Evolutionary conservation across 2,797 vertebrate species (phyloP).

Genomic region (Galago senegalensis): DNA sequence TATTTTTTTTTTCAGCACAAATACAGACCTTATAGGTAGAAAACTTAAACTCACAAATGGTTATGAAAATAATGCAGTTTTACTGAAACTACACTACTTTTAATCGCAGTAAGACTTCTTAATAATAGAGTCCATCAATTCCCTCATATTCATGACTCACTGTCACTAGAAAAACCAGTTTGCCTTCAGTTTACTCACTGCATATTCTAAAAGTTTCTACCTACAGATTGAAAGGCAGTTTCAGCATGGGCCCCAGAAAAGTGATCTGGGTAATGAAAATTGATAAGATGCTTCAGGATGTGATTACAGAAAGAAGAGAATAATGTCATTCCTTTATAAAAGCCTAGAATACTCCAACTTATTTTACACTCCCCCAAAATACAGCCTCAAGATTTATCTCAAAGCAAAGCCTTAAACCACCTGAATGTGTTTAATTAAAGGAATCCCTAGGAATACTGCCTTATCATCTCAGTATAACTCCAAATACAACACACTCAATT

Average conservation of each 20-base stretch:
- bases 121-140: conserved; percentile 66
- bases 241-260: conserved; percentile 51
- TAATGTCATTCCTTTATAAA: conserved; percentile 41
- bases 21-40: conserved; percentile 56
- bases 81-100: conserved; percentile 72
- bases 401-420: conserved; percentile 2
- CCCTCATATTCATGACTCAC: conserved; percentile 70
- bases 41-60: conserved; percentile 53
- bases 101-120: conserved; percentile 66
- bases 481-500: conserved; percentile 54
- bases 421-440: conserved; percentile 59
- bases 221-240: conserved; percentile 47
- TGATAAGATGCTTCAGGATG: conserved; percentile 27
- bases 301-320: conserved; percentile 39
- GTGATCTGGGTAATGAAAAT: conserved; percentile 27
- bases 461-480: conserved; percentile 44
- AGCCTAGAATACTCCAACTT: conserved; percentile 18
- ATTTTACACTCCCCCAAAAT: conserved; percentile 58
- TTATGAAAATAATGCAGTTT: conserved; percentile 60
- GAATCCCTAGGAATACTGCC: conserved; percentile 17
- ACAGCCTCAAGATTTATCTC: conserved; percentile 42
- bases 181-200: conserved; percentile 67
- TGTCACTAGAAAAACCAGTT: conserved; percentile 72
- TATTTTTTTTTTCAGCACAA: conserved; percentile 62
- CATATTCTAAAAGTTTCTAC: background rate